A percentile compares a stretch with the other conserved stretches of the same genome.
Evolutionary conservation across 2,888 invertebrate species (phyloP).

Genomic region (Spisula solida): DNA sequence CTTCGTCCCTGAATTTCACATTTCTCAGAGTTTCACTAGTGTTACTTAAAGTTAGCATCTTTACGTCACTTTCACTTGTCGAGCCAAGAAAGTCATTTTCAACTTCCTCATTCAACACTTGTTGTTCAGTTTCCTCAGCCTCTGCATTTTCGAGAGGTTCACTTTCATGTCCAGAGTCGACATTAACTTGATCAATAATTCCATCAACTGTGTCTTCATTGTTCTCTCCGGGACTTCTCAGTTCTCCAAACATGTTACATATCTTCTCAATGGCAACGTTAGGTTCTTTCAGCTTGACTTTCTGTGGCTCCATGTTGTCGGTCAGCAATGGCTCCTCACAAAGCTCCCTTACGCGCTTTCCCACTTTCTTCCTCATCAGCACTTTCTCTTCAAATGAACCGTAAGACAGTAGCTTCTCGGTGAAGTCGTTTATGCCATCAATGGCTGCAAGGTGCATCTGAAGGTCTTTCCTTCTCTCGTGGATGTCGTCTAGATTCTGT

Average conservation of each 20-base stretch:
- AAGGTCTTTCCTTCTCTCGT: slow-evolving; percentile 71
- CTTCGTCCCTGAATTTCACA: slow-evolving; percentile 74
- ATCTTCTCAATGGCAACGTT: slow-evolving; percentile 79
- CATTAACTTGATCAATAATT: slow-evolving; percentile 42
- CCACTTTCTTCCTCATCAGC: slow-evolving; percentile 80
- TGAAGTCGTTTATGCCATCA: slow-evolving; percentile 80
- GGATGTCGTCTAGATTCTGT: slow-evolving; percentile 75
- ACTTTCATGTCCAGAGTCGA: slow-evolving; percentile 74
- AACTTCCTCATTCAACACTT: slow-evolving; percentile 53
- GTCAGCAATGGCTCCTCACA: slow-evolving; percentile 78
- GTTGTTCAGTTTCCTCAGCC: slow-evolving; percentile 58
- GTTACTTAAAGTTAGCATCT: slow-evolving; percentile 79
- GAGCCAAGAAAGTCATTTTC: slow-evolving; percentile 61
- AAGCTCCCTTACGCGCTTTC: slow-evolving; percentile 79
- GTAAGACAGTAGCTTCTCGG: slow-evolving; percentile 81
- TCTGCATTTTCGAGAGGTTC: slow-evolving; percentile 74
- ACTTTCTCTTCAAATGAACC: slow-evolving; percentile 84
- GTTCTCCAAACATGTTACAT: slow-evolving; percentile 82
- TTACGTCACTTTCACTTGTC: slow-evolving; percentile 71
- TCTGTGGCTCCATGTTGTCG: slow-evolving; percentile 64
- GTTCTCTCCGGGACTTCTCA: slow-evolving; percentile 54
- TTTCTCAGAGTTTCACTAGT: slow-evolving; percentile 74
- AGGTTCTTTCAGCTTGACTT: slow-evolving; percentile 75
- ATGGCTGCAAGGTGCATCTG: slow-evolving; percentile 80
- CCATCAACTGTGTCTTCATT: slow-evolving; percentile 25